Evolutionary conservation across 2,888 invertebrate genomes (phyloP).

Genomic region (Trichacis sp.): DNA sequence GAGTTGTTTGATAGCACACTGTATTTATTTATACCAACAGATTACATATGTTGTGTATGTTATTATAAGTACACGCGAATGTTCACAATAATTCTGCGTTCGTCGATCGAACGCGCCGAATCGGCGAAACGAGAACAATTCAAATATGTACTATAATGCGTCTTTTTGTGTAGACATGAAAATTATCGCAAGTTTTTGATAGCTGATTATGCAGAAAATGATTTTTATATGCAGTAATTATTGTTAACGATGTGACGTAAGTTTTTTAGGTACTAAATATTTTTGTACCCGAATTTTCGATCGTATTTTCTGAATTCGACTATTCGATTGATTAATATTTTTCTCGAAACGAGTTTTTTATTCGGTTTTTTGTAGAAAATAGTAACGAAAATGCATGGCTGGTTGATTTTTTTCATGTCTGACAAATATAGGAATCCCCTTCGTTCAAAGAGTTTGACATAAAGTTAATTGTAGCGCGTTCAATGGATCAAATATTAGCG

Average conservation of each 20-base stretch:
- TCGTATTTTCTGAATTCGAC: too few species aligned
- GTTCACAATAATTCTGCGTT: constrained; percentile 24
- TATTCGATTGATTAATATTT: too few species aligned
- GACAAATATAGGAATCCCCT: background rate
- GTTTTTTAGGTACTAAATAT: background rate
- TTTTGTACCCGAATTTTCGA: background rate
- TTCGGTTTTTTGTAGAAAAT: too few species aligned
- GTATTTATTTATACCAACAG: constrained; percentile 25
- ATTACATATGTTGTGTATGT: constrained; percentile 17
- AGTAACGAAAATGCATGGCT: constrained; percentile 1
- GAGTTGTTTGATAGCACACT: constrained; percentile 32
- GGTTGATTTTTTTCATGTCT: background rate
- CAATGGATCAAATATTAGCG: constrained; percentile 3
- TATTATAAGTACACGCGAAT: constrained; percentile 16
- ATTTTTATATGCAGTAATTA: background rate
- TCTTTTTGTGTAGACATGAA: constrained; percentile 3
- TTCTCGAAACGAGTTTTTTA: too few species aligned
- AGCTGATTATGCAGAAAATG: background rate
- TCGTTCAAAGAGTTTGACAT: background rate
- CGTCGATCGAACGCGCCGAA: constrained; percentile 27
- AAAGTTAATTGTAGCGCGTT: background rate
- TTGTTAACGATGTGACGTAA: constrained; percentile 1
- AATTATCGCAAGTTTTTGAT: background rate
- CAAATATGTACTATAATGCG: constrained; percentile 6
- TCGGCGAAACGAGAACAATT: constrained; percentile 13